These are phyloP conservation scores for Lamprologus sp. DNA, from an alignment of 2,113 vertebrate genomes.

Conservation along the genomic window DNA sequence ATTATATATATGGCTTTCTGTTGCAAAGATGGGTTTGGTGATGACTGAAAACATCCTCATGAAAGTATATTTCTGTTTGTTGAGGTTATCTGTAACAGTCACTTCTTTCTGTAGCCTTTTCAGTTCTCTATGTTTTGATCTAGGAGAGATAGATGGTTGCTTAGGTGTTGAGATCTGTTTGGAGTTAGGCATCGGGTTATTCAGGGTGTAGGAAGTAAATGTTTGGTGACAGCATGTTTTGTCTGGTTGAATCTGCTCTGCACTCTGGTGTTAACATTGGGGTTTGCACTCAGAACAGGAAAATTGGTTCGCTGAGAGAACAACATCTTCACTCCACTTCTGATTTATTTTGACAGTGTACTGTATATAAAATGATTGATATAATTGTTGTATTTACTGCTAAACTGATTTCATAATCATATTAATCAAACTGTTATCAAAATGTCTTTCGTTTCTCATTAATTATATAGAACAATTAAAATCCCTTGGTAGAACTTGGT, in stretches of 20 bases:
- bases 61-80: neutral
- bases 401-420: neutral
- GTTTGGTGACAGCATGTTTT: neutral
- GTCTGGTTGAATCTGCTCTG: neutral
- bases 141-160: neutral
- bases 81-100: neutral
- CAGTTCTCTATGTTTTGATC: neutral
- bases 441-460: neutral
- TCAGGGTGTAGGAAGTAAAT: neutral
- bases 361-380: neutral
- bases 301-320: accelerated
- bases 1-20: neutral
- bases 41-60: neutral
- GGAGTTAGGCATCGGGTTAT: neutral
- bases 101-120: neutral
- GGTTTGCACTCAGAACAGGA: neutral
- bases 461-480: neutral
- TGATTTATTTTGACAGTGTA: neutral
- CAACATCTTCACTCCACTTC: neutral
- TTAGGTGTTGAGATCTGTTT: neutral
- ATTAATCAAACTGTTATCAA: neutral
- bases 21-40: neutral
- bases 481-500: neutral
- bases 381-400: neutral
- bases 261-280: neutral